Percentiles rank a stretch among this genome's conserved stretches.
phyloP scores from a whole-genome alignment of 1,140 invertebrate genomes.

The Drosophila albomicans region DNA sequence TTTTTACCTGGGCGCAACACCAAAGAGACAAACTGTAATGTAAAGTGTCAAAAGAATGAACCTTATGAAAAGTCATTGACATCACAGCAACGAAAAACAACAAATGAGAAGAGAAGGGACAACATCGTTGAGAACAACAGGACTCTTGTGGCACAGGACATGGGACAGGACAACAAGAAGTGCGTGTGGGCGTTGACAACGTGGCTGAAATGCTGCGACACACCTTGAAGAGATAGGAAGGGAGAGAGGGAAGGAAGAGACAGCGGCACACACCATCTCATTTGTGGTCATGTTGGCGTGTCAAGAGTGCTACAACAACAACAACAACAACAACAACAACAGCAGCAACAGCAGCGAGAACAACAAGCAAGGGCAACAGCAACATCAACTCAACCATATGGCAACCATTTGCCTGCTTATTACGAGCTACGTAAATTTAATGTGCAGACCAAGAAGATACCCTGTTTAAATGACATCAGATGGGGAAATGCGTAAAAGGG shows the following conservation, averaged over 20 bases:
- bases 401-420: constrained; percentile 58
- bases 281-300: constrained; percentile 74
- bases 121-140: constrained; percentile 13
- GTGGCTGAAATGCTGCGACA: constrained; percentile 43
- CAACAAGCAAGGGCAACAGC: constrained; percentile 19
- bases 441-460: neutral
- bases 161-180: constrained; percentile 47
- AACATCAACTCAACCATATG: constrained; percentile 53
- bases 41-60: constrained; percentile 68
- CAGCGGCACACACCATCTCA: constrained; percentile 67
- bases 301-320: constrained; percentile 55
- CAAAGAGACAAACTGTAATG: constrained; percentile 40
- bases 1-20: constrained; percentile 1
- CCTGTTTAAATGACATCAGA: neutral
- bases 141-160: constrained; percentile 13
- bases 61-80: constrained; percentile 72
- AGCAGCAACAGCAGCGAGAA: constrained; percentile 31
- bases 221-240: constrained; percentile 1
- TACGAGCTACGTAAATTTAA: neutral
- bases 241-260: neutral
- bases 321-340: constrained; percentile 52
- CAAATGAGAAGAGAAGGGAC: neutral
- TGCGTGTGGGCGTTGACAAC: constrained; percentile 59
- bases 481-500: neutral
- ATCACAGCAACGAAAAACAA: constrained; percentile 11